These are phyloP conservation scores for Heteromyza rotundicornis DNA, from an alignment of 2,888 invertebrate species.

Conservation along the genomic window DNA sequence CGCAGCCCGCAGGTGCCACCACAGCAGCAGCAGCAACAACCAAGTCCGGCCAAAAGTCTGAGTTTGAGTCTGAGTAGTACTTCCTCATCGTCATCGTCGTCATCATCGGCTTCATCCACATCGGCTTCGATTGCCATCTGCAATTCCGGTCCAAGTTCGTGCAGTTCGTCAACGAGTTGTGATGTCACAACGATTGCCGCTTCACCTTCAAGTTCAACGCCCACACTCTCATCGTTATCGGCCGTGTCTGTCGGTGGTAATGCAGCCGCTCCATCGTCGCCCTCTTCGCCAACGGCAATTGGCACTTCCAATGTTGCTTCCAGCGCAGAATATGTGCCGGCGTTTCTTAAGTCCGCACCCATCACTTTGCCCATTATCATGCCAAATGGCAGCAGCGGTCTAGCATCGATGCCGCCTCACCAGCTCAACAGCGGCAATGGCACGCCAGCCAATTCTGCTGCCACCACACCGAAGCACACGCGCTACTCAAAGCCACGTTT, in stretches of 20 bases:
- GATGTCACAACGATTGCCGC: constrained; percentile 38
- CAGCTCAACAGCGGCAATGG: constrained; percentile 23
- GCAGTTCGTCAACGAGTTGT: constrained; percentile 43
- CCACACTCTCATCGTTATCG: constrained; percentile 8
- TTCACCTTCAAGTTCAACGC: constrained; percentile 14
- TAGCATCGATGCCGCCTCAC: constrained; percentile 35
- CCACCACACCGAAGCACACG: constrained; percentile 58
- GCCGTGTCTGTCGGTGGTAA: constrained; percentile 20
- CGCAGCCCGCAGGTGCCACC: constrained; percentile 41
- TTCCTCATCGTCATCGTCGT: constrained; percentile 23
- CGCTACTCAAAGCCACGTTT: constrained; percentile 60
- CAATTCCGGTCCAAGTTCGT: constrained; percentile 35
- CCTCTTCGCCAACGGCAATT: constrained; percentile 15
- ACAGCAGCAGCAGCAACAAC: constrained; percentile 21
- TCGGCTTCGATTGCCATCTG: constrained; percentile 25
- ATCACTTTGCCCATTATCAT: constrained; percentile 55
- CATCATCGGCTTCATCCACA: constrained; percentile 15
- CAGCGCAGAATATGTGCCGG: constrained; percentile 46
- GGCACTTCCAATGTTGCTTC: constrained; percentile 18
- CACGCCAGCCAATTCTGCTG: constrained; percentile 50
- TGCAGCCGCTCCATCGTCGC: constrained; percentile 37
- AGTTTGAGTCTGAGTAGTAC: constrained; percentile 48
- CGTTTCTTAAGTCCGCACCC: constrained; percentile 47
- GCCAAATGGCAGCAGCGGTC: constrained; percentile 45
- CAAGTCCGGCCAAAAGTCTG: constrained; percentile 53